Evolutionary conservation across 1,140 invertebrate species (phyloP).

Genomic region (Scylla paramamosain): DNA sequence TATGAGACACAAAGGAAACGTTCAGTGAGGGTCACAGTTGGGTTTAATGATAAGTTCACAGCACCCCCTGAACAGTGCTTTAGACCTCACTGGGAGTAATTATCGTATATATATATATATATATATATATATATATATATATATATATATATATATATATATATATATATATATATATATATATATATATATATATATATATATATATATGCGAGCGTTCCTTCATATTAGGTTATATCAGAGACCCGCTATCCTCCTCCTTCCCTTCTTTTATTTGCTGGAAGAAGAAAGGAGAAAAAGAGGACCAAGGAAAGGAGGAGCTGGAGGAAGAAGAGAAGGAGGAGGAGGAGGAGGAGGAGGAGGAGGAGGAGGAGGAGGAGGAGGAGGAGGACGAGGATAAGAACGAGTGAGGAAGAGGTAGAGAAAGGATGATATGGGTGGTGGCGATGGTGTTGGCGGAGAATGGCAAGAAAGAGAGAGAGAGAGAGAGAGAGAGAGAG

Average conservation of each 20-base stretch:
- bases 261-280: neutral
- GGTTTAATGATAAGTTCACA: no score
- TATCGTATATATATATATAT: no score
- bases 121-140: no score
- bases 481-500: constrained; percentile 20
- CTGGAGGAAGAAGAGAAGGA: neutral
- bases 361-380: neutral
- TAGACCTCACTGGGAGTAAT: no score
- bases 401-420: no score
- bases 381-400: neutral
- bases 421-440: neutral
- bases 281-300: neutral
- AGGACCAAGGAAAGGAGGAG: neutral
- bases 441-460: neutral
- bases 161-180: no score
- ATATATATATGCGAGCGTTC: neutral
- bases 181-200: no score
- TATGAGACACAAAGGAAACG: no score
- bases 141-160: no score
- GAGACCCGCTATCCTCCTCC: neutral
- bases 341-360: neutral
- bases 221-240: neutral
- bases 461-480: neutral
- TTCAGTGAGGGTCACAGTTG: no score
- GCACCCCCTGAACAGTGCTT: no score